Percentiles rank a stretch among this genome's conserved stretches.
Evolutionary conservation across 2,888 invertebrate species (phyloP).

Genomic region (Sclerodermus sp.): DNA sequence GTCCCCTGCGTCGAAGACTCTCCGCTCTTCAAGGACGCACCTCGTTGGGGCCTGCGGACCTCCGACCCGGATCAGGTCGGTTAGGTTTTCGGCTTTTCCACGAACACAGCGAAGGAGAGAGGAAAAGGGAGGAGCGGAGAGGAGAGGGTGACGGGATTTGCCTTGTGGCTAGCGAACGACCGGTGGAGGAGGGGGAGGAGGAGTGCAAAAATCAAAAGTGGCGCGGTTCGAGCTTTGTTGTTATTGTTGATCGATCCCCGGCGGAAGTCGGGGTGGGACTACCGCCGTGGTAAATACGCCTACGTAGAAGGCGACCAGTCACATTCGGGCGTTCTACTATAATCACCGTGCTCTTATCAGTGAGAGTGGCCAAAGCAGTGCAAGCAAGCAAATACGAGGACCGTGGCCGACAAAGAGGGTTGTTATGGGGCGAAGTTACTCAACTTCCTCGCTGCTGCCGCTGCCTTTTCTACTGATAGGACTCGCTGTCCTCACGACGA

Average conservation of each 20-base stretch:
- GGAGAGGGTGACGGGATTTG: no score
- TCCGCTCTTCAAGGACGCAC: no score
- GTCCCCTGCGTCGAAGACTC: no score
- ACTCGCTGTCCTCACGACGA: constrained; percentile 27
- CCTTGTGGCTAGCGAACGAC: no score
- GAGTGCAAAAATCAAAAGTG: not conserved
- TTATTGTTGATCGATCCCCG: constrained; percentile 4
- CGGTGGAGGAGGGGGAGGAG: not conserved
- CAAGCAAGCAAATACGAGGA: constrained; percentile 3
- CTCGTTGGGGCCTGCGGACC: no score
- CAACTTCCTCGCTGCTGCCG: constrained; percentile 35
- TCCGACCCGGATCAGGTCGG: no score
- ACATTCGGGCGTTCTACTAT: not conserved
- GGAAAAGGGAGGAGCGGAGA: no score
- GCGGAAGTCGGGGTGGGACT: constrained; percentile 7
- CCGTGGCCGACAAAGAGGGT: constrained; percentile 39
- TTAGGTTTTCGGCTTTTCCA: no score
- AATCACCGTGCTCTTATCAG: constrained; percentile 8
- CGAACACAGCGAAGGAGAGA: no score
- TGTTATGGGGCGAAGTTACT: constrained; percentile 45
- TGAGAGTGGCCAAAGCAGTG: constrained; percentile 16
- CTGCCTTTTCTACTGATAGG: constrained; percentile 31
- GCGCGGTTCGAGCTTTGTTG: not conserved
- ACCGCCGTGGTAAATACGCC: no score
- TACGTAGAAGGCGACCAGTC: not conserved